These are phyloP conservation scores for Mus spretus DNA, from an alignment of 2,797 vertebrate species.

Conservation along the genomic window DNA sequence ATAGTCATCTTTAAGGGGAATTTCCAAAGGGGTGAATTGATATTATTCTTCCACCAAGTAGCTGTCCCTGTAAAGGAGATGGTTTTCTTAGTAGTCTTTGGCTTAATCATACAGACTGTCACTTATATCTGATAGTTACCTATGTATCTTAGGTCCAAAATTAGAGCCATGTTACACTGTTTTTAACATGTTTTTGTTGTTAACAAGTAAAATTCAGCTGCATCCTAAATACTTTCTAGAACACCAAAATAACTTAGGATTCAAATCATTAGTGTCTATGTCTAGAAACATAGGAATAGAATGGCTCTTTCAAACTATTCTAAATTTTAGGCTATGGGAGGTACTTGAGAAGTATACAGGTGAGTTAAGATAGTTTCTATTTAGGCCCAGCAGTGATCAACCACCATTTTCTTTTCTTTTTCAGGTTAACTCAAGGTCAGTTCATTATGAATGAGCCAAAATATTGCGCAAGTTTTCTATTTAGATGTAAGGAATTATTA, in stretches of 20 bases:
- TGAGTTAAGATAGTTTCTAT: constrained; percentile 10
- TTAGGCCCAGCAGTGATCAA: not conserved
- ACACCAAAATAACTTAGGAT: not conserved
- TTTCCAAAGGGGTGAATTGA: not conserved
- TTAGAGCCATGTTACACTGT: not conserved
- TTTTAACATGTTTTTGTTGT: not conserved
- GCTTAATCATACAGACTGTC: not conserved
- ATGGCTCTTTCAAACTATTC: not conserved
- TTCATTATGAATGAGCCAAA: constrained; percentile 32
- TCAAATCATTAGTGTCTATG: not conserved
- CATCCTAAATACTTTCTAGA: not conserved
- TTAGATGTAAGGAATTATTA: constrained; percentile 21
- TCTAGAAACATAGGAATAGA: not conserved
- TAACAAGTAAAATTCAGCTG: constrained; percentile 9
- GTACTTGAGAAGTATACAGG: not conserved
- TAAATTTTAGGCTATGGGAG: not conserved
- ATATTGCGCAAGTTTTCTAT: not conserved
- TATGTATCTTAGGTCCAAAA: not conserved
- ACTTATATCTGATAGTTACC: not conserved
- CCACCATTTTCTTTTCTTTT: not conserved
- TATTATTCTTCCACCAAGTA: not conserved
- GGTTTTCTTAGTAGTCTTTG: not conserved
- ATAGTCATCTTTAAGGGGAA: not conserved
- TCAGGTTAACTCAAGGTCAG: not conserved
- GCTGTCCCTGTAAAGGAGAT: not conserved